A percentile compares a stretch with the other conserved stretches of the same genome.
Evolutionary conservation across 2,888 invertebrate genomes (phyloP).

Genomic region (Cephus runcator): DNA sequence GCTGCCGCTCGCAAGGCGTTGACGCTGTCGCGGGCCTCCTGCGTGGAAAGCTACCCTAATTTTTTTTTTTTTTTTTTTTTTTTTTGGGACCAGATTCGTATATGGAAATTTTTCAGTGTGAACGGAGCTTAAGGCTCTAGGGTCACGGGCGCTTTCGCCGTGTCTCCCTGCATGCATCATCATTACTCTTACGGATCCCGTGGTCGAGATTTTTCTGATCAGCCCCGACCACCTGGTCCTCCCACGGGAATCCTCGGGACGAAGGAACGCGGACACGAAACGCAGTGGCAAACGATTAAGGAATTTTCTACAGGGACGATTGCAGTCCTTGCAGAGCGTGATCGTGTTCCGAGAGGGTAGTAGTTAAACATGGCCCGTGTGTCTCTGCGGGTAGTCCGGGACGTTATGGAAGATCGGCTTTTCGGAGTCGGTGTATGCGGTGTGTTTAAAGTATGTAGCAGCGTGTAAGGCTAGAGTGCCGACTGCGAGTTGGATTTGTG

Average conservation of each 20-base stretch:
- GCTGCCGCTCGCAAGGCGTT: not conserved
- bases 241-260: not conserved
- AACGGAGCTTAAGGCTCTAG: not conserved
- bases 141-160: not conserved
- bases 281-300: not conserved
- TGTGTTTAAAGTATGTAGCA: not conserved
- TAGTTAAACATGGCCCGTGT: not conserved
- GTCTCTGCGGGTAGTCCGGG: not conserved
- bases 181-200: not conserved
- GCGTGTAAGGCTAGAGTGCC: not conserved
- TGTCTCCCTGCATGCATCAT: not conserved
- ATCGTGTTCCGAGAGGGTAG: not conserved
- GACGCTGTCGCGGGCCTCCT: not conserved
- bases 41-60: not conserved
- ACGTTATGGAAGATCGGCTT: not conserved
- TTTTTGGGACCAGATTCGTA: not conserved
- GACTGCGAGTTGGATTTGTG: not conserved
- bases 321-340: not conserved
- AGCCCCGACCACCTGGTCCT: not conserved
- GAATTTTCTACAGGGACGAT: not conserved
- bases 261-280: not conserved
- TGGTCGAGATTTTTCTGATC: not conserved
- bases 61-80: not conserved
- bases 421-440: not conserved
- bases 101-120: not conserved